Percentiles rank a stretch among this genome's conserved stretches.
Conservation (phyloP, 2,888 invertebrate genomes). For the Drosophila sordidula region DNA sequence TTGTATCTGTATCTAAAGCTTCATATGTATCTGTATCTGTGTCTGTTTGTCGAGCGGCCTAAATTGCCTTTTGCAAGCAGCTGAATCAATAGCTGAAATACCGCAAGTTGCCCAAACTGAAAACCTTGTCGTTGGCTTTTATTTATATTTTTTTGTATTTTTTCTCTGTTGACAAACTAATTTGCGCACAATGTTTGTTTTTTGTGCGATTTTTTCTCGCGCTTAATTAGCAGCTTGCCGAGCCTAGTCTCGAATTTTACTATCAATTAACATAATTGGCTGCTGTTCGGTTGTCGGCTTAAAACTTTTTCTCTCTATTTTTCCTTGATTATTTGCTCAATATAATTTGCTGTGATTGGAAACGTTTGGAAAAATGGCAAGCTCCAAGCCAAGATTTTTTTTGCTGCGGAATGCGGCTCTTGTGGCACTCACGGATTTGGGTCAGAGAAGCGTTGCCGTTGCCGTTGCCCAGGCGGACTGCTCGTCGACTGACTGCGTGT, state of each 20-base stretch:
- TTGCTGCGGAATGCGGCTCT: conserved; percentile 52
- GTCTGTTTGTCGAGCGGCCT: conserved; percentile 33
- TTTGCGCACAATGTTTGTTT: conserved; percentile 41
- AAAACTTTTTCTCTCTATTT: conserved; percentile 13
- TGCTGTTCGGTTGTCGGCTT: conserved; percentile 25
- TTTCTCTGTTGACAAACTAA: conserved; percentile 64
- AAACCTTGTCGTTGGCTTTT: conserved; percentile 51
- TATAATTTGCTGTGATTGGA: conserved; percentile 60
- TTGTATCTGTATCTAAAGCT: conserved; percentile 10
- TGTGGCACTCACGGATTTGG: conserved; percentile 43
- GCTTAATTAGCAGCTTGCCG: conserved; percentile 60
- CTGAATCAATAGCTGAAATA: conserved; percentile 58
- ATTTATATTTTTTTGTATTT: conserved; percentile 2
- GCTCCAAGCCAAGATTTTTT: conserved; percentile 25
- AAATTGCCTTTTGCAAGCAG: conserved; percentile 44
- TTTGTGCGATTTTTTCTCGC: conserved; percentile 32
- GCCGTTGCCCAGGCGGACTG: conserved; percentile 9
- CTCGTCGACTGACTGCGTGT: conserved; percentile 9
- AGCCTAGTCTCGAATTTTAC: conserved; percentile 64
- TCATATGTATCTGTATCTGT: conserved; percentile 3
- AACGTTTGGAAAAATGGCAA: conserved; percentile 47
- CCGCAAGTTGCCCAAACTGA: conserved; percentile 37
- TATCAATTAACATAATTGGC: conserved; percentile 76
- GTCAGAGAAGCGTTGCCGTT: conserved; percentile 51
- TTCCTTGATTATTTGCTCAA: conserved; percentile 52